Percentiles rank a stretch among this genome's conserved stretches.
These are phyloP conservation scores for Sorex fumeus DNA, from an alignment of 2,113 vertebrate genomes.

Conservation along the genomic window DNA sequence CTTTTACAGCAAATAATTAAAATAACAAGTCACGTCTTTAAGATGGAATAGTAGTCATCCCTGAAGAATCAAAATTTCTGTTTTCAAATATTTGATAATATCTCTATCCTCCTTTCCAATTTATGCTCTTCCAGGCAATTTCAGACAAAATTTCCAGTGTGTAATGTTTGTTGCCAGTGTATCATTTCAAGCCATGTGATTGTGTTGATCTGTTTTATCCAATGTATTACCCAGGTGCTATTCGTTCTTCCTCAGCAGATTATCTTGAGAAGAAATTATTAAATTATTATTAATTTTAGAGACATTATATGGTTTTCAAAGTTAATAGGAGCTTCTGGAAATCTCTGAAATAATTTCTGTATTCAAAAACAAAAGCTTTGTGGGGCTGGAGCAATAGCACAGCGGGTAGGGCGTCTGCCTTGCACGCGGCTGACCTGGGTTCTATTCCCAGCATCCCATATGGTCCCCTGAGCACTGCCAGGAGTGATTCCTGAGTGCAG, in stretches of 20 bases:
- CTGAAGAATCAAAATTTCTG: neutral
- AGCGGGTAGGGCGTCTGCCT: too few species aligned
- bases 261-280: constrained; percentile 30
- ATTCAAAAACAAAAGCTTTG: neutral
- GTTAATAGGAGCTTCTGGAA: neutral
- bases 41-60: neutral
- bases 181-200: constrained; percentile 40
- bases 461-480: too few species aligned
- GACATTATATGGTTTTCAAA: neutral
- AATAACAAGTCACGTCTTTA: neutral
- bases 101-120: neutral
- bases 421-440: too few species aligned
- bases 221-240: neutral
- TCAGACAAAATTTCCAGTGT: neutral
- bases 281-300: constrained; percentile 38
- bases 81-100: neutral
- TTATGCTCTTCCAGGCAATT: constrained; percentile 1
- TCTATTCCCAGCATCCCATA: too few species aligned
- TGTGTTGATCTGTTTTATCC: neutral
- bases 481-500: too few species aligned
- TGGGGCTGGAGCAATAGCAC: too few species aligned
- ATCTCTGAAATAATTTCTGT: constrained; percentile 48
- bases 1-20: neutral
- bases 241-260: neutral
- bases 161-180: neutral